Base-by-base conservation (phyloP, 2,888 invertebrate species). In the Drosophila subquinaria region DNA sequence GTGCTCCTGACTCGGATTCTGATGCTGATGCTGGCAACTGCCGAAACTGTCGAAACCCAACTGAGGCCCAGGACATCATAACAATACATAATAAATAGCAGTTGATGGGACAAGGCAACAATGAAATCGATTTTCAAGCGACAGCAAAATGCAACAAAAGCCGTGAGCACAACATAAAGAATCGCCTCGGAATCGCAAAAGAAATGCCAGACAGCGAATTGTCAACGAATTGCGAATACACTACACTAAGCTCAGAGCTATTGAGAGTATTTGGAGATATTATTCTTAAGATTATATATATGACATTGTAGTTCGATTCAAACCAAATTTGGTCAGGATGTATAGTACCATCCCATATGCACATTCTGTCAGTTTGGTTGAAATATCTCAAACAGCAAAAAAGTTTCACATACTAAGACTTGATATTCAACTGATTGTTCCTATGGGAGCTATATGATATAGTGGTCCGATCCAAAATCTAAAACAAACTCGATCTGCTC, bases 1-100 rank as follows among this genome's bases (percentile, higher is more conserved):
- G 4, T 56, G 55, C 36, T 71, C 42, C 76, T 8, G 52, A 35
- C 27, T 15, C 33, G 2, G 23, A 23, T 23, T 23, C 23, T 23
- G 23, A 23, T 20, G 1, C 20, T 20, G 20, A 20, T 20, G 20
- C 20, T 42, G 15, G 13, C 6, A 42, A 42, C 30, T 55, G 4
- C 8, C 40, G n/a, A 23, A 23, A 11, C 50, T 27, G 5, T 6
- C 27, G 27, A 27, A 1, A 27, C 27, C 42, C 4, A 43, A 27
- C 27, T 50, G 2, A 43, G 20, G 40, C 15, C 30, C 38, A 57
- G 33, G 38, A 52, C 51, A 76, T 74, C 78, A 77, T 72, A 78
- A 82, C 84, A 83, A 81, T 76, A 42, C 67, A 64, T 62, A 53
- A 81, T 84, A 84, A 84, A 81, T 84, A 69, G 65, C 81, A 76